Percentiles rank a stretch among this genome's conserved stretches.
Evolutionary conservation across 2,797 vertebrate genomes (phyloP).

Genomic region (Triplophysa bombifrons): DNA sequence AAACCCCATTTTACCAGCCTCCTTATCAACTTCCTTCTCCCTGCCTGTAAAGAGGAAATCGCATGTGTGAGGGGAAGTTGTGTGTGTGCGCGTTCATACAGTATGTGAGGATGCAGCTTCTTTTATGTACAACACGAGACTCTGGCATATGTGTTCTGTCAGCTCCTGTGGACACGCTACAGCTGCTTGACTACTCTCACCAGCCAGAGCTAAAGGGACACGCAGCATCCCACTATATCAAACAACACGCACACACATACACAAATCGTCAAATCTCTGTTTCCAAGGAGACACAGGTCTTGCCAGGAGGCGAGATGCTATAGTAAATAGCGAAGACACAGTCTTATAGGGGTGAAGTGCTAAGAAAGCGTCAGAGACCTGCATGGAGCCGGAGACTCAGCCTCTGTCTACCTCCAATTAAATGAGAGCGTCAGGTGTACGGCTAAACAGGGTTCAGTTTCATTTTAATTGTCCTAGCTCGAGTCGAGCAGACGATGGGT

Average conservation of each 20-base stretch:
- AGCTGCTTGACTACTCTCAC: slow-evolving; percentile 32
- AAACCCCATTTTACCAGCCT: slow-evolving; percentile 12
- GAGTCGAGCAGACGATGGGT: background rate
- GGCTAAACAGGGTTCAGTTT: background rate
- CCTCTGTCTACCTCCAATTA: slow-evolving; percentile 26
- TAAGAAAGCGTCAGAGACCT: slow-evolving; percentile 26
- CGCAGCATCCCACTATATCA: slow-evolving; percentile 13
- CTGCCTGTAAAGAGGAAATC: slow-evolving; percentile 1
- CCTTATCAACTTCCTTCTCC: slow-evolving; percentile 15
- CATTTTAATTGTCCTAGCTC: slow-evolving; percentile 13
- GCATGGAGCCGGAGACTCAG: slow-evolving; percentile 1
- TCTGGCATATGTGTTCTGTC: slow-evolving; percentile 58
- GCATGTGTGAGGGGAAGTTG: slow-evolving; percentile 3
- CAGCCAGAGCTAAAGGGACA: slow-evolving; percentile 27
- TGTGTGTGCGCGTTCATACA: too few species aligned
- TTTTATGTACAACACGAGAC: slow-evolving; percentile 17
- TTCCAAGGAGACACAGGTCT: slow-evolving; percentile 63
- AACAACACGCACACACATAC: slow-evolving; percentile 42
- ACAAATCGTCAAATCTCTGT: slow-evolving; percentile 58
- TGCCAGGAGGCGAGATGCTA: slow-evolving; percentile 38
- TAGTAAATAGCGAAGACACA: slow-evolving; percentile 48
- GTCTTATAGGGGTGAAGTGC: slow-evolving; percentile 41
- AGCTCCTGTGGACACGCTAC: slow-evolving; percentile 42
- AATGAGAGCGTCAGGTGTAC: slow-evolving; percentile 12
- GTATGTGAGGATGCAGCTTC: background rate